Evolutionary conservation across 2,113 vertebrate genomes (phyloP).

Genomic region (Coturnix japonica): DNA sequence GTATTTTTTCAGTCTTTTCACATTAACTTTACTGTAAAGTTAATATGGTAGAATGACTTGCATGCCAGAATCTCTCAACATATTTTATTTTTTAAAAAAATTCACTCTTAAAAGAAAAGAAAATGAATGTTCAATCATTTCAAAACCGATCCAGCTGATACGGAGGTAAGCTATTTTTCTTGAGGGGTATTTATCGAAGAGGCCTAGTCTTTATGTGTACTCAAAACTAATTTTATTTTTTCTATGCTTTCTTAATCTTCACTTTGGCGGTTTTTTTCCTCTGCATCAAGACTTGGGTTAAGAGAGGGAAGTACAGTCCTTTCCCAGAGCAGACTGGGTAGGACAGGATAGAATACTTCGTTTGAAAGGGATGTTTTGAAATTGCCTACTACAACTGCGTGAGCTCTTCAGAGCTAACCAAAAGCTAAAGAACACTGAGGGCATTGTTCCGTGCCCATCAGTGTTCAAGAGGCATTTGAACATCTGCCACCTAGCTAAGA

Average conservation of each 20-base stretch:
- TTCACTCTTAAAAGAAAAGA: not conserved
- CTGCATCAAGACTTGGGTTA: not conserved
- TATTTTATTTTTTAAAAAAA: not conserved
- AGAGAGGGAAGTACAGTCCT: not conserved
- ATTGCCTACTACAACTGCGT: not conserved
- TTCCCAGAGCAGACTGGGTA: not conserved
- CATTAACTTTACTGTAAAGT: slow-evolving; percentile 52
- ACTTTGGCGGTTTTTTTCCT: not conserved
- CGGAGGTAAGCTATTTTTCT: slow-evolving; percentile 9
- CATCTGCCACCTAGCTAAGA: not conserved
- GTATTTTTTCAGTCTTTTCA: slow-evolving; percentile 45
- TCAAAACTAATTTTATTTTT: not conserved
- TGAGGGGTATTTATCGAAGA: slow-evolving; percentile 4
- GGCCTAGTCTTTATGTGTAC: not conserved
- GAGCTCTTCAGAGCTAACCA: not conserved
- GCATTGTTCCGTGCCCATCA: too few relatives aligned
- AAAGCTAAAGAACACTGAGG: not conserved
- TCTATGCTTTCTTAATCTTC: not conserved
- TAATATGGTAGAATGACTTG: slow-evolving; percentile 60
- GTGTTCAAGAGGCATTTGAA: too few relatives aligned
- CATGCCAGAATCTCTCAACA: slow-evolving; percentile 55
- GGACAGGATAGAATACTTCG: not conserved
- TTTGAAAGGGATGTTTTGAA: not conserved
- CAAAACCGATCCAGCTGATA: not conserved
- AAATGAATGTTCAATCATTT: slow-evolving; percentile 11